Base-by-base conservation (phyloP, 2,888 invertebrate species). In the Metopia argyrocephala region DNA sequence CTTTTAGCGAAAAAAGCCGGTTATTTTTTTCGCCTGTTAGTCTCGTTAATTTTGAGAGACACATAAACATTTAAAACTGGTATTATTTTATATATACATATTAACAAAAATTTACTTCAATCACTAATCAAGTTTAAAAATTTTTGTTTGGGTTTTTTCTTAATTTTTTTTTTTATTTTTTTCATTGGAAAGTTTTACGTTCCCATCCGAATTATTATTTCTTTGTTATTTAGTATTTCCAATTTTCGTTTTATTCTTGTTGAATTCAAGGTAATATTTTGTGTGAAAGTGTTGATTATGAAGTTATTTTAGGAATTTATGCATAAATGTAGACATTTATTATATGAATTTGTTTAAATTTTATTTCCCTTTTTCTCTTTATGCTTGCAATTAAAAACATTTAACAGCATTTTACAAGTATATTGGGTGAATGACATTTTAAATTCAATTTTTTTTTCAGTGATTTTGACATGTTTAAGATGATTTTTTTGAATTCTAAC, bases 61-160 rank as follows among this genome's bases (percentile, higher is more conserved):
- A 50, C 56, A 64, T 68, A 68, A 71, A 80, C 57, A 80, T 76
- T 71, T 50, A 21, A 80, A 76, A 76, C 79, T 76, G 61, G 79
- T 68, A 68, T 76, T 64, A 18, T 20, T 20, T 59, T 31, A 38
- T 38, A 12, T 38, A 3, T 38, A 12, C 9, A 38, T 6, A 38
- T 38, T n/a, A 65, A 23, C 15, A 65, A 71, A 59, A 73, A 61
- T 38, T 66, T 15, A 46, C 50, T 59, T 64, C 48, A 54, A 59
- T 27, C 15, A 57, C 12, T 9, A 48, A 50, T 28, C 45, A 52
- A 61, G 54, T 66, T 59, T 38, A 61, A 45, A 31, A 23, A 28
- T 28, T 66, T 78, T 52, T 66, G 46, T 48, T 61, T 59, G 59
- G 25, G 50, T 7, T 59, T 65, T 56, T 61, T 48, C 9, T 23